A percentile compares a stretch with the other conserved stretches of the same genome.
phyloP scores from a whole-genome alignment of 2,797 vertebrate genomes.

The Philypnodon macrostomus region DNA sequence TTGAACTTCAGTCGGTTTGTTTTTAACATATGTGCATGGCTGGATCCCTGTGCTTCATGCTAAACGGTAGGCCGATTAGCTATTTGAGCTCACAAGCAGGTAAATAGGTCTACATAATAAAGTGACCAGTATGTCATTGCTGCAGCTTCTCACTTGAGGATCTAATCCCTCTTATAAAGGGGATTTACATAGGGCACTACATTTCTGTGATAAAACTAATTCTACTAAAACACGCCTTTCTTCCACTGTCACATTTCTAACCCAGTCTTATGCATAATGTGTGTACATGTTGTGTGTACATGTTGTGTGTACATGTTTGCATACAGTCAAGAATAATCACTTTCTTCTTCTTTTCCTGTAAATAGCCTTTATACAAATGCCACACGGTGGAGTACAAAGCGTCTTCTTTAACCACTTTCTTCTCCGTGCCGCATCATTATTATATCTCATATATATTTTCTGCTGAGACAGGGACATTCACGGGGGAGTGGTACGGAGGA shows the following conservation, averaged over 20 bases:
- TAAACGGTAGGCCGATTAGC: no score
- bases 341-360: slow-evolving; percentile 27
- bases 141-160: slow-evolving; percentile 69
- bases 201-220: slow-evolving; percentile 67
- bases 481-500: slow-evolving; percentile 21
- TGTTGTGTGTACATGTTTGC: slow-evolving; percentile 28
- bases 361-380: slow-evolving; percentile 41
- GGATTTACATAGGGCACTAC: slow-evolving; percentile 74
- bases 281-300: slow-evolving; percentile 28
- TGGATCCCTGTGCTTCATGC: no score
- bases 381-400: slow-evolving; percentile 29
- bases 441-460: slow-evolving; percentile 65
- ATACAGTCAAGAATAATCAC: slow-evolving; percentile 6
- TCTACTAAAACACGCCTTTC: slow-evolving; percentile 56
- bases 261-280: no score
- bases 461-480: slow-evolving; percentile 68
- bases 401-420: slow-evolving; percentile 30
- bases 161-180: slow-evolving; percentile 66
- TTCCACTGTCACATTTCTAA: slow-evolving; percentile 26
- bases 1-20: no score
- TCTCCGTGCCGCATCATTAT: slow-evolving; percentile 61
- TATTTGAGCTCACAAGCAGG: no score
- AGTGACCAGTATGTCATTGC: no score
- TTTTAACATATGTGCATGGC: no score
- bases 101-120: slow-evolving; percentile 73